Conservation (phyloP, 2,888 invertebrate species). For the Mythimna albipuncta region DNA sequence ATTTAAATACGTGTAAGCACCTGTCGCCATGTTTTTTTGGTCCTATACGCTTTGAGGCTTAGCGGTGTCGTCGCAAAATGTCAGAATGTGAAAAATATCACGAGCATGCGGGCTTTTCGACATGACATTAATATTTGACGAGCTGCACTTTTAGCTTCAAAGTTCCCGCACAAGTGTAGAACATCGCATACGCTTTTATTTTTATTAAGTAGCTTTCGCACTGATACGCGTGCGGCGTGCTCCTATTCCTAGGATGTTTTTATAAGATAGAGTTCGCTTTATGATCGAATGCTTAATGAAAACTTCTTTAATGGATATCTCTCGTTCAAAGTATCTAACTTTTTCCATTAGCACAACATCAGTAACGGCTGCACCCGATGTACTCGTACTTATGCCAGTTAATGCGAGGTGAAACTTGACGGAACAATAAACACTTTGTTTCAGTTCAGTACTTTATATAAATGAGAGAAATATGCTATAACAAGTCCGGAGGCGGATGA, state of each 20-base stretch:
- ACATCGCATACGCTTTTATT: conserved; percentile 40
- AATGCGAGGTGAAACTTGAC: conserved; percentile 35
- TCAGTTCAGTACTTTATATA: conserved; percentile 36
- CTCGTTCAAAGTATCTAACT: conserved; percentile 51
- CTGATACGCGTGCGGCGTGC: conserved; percentile 19
- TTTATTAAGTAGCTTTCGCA: conserved; percentile 38
- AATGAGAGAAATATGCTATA: conserved; percentile 47
- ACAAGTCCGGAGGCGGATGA: conserved; percentile 26
- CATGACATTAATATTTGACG: conserved; percentile 46
- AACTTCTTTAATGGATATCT: conserved; percentile 61
- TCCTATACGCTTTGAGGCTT: conserved; percentile 26
- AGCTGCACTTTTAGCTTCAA: conserved; percentile 46
- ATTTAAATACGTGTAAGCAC: conserved; percentile 46
- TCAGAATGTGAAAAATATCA: conserved; percentile 31
- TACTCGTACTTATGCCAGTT: conserved; percentile 22
- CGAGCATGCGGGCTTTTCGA: conserved; percentile 29
- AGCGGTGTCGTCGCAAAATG: conserved; percentile 35
- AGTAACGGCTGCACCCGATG: conserved; percentile 22
- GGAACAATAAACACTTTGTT: conserved; percentile 33
- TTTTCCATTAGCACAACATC: conserved; percentile 58
- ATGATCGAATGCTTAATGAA: conserved; percentile 67
- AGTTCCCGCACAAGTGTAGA: conserved; percentile 36
- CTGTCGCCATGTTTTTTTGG: conserved; percentile 25
- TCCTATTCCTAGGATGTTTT: conserved; percentile 55
- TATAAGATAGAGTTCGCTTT: conserved; percentile 69